A percentile compares a stretch with the other conserved stretches of the same genome.
Conservation (phyloP, 2,888 invertebrate species). For the Drosophila prolongata region DNA sequence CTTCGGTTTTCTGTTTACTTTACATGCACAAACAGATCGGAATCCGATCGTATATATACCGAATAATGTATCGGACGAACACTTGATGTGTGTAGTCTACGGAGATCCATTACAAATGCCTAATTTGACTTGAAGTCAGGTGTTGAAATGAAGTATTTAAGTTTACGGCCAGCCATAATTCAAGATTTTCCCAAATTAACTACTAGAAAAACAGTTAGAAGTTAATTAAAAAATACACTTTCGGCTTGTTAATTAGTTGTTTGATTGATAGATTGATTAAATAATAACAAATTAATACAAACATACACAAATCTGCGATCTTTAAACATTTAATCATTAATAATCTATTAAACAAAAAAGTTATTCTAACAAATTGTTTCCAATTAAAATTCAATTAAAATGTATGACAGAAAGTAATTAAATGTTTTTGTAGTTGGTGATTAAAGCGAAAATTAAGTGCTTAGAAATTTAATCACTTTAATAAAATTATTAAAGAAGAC, state of each 20-base stretch:
- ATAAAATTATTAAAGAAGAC: too few species aligned
- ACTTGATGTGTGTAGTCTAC: constrained; percentile 4
- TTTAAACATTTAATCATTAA: too few species aligned
- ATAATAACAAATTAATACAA: too few species aligned
- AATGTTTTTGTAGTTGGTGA: too few species aligned
- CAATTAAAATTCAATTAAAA: too few species aligned
- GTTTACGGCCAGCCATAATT: constrained; percentile 2
- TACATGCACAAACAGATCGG: constrained; percentile 23
- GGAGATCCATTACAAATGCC: constrained; percentile 21
- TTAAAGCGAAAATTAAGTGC: too few species aligned
- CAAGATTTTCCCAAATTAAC: not conserved
- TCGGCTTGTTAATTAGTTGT: not conserved
- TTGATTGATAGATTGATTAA: not conserved
- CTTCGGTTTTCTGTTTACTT: constrained; percentile 52
- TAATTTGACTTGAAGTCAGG: constrained; percentile 9
- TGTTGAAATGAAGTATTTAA: constrained; percentile 10
- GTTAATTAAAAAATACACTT: not conserved
- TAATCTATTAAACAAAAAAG: too few species aligned
- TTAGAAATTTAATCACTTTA: too few species aligned
- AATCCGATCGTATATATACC: constrained; percentile 20
- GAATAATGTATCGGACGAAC: constrained; percentile 2
- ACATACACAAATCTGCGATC: too few species aligned
- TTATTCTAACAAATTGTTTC: too few species aligned
- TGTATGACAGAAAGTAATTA: too few species aligned
- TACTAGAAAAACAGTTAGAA: not conserved